These are phyloP conservation scores for Drosophila bocki DNA, from an alignment of 1,140 invertebrate genomes.

Conservation along the genomic window DNA sequence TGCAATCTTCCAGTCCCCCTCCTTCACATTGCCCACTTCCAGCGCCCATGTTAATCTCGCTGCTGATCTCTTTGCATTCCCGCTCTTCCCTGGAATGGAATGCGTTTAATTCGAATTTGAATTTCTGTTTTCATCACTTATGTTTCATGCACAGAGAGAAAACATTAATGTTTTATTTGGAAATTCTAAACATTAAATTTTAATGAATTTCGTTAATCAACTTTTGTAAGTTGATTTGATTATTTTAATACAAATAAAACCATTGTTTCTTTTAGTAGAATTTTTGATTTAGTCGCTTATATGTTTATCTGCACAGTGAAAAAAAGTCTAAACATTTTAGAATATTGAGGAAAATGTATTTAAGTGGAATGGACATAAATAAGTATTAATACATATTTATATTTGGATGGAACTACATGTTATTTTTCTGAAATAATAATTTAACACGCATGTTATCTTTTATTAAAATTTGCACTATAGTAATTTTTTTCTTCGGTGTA, in stretches of 20 bases:
- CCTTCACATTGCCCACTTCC: constrained; percentile 6
- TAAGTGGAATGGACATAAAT: too few species aligned
- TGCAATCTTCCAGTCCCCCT: constrained; percentile 50
- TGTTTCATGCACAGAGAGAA: constrained; percentile 12
- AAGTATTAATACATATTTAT: too few species aligned
- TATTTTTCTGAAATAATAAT: too few species aligned
- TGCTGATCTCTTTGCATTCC: constrained; percentile 78
- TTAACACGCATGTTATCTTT: neutral
- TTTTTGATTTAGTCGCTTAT: too few species aligned
- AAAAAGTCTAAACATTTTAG: too few species aligned
- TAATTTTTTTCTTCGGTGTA: constrained; percentile 15
- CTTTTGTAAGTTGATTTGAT: neutral
- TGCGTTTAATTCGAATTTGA: constrained; percentile 80
- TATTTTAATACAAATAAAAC: neutral
- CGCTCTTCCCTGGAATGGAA: constrained; percentile 77
- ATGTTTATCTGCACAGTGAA: too few species aligned
- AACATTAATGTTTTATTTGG: neutral
- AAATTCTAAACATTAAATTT: neutral
- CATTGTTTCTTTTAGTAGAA: neutral
- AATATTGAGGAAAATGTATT: too few species aligned
- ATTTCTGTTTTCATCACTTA: constrained; percentile 54
- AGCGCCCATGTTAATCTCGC: constrained; percentile 60
- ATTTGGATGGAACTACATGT: too few species aligned
- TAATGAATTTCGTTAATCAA: neutral
- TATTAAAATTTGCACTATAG: neutral